Conservation (phyloP, 2,113 vertebrate genomes). For the Erythrocercus mccallii region DNA sequence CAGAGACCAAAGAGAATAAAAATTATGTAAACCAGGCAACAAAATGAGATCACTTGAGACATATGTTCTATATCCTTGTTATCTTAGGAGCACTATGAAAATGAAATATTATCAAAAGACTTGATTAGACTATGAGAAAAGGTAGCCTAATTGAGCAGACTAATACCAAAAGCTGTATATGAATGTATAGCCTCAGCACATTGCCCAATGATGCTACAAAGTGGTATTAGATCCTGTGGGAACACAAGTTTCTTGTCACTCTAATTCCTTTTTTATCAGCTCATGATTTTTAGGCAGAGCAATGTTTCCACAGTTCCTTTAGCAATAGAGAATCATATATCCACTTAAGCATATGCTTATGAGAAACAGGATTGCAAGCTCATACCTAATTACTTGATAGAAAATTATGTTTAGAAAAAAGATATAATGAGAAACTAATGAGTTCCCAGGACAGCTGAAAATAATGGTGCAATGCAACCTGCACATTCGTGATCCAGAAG, state of each 20-base stretch:
- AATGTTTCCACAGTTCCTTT: not conserved
- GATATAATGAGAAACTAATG: slow-evolving; percentile 7
- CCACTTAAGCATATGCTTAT: not conserved
- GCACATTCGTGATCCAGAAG: not conserved
- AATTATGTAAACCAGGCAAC: not conserved
- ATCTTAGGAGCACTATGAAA: not conserved
- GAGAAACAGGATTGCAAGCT: not conserved
- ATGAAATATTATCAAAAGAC: not conserved
- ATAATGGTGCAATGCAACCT: not conserved
- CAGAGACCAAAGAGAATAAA: not conserved
- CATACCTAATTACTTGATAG: not conserved
- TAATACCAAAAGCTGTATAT: not conserved
- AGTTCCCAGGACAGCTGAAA: slow-evolving; percentile 25
- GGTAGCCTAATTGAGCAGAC: not conserved
- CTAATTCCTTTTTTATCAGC: not conserved
- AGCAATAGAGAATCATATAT: not conserved
- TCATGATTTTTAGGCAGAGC: slow-evolving; percentile 8
- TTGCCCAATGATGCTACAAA: not conserved
- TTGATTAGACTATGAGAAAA: not conserved
- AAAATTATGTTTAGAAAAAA: slow-evolving; percentile 29
- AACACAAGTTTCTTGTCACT: not conserved
- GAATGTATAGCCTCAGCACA: too few relatives aligned
- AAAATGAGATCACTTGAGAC: not conserved
- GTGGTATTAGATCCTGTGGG: not conserved
- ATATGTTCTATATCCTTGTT: not conserved